Evolutionary conservation across 2,113 vertebrate genomes (phyloP).

Genomic region (Ondatra zibethicus): DNA sequence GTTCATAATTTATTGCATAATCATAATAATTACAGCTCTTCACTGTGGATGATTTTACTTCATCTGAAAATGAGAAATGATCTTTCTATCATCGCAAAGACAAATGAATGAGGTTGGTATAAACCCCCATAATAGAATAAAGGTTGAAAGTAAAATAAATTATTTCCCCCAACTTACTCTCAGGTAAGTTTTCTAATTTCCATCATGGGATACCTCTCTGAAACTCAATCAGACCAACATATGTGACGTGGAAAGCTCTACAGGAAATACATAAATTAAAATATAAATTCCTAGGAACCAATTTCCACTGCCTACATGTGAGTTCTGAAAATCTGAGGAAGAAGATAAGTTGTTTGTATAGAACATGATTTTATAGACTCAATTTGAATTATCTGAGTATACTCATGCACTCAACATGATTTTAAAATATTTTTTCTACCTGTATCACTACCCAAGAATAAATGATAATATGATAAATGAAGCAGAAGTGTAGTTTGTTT

Average conservation of each 20-base stretch:
- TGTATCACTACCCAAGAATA: background rate
- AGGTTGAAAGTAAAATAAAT: background rate
- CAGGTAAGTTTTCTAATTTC: background rate
- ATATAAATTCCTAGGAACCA: background rate
- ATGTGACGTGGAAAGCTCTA: background rate
- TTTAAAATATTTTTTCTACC: background rate
- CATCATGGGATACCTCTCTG: background rate
- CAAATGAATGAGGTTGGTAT: conserved; percentile 13
- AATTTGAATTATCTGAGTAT: background rate
- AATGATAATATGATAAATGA: background rate
- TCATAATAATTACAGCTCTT: conserved; percentile 13
- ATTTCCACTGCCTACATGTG: background rate
- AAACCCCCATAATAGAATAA: background rate
- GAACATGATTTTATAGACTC: background rate
- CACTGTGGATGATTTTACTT: conserved; percentile 35
- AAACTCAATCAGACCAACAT: background rate
- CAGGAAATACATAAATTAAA: background rate
- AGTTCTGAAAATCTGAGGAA: background rate
- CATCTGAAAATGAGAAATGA: conserved; percentile 50
- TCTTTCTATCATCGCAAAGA: background rate
- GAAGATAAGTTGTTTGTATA: background rate
- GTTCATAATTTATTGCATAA: conserved; percentile 26
- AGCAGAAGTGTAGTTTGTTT: background rate
- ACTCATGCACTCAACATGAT: background rate
- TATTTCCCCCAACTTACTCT: background rate